Conservation (phyloP, 2,113 vertebrate genomes). For the Sinocyclocheilus anophthalmus region DNA sequence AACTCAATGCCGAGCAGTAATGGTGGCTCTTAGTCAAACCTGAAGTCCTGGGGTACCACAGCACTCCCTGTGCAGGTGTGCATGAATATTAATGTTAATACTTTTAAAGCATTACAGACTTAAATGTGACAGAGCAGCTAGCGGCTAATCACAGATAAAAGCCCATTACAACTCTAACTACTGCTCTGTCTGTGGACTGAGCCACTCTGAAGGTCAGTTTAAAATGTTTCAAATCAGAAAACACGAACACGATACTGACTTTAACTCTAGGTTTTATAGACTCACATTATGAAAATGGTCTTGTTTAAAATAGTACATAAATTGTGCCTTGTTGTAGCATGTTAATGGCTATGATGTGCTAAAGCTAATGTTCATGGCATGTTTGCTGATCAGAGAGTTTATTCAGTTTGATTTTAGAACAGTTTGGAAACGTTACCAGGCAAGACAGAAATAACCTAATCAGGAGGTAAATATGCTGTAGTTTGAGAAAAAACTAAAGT, state of each 20-base stretch:
- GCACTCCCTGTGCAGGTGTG: conserved; percentile 68
- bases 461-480: not conserved
- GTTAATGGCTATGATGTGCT: conserved; percentile 69
- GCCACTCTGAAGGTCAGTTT: conserved; percentile 78
- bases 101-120: conserved; percentile 75
- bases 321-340: conserved; percentile 69
- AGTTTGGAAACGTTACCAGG: conserved; percentile 2
- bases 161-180: conserved; percentile 75
- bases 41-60: conserved; percentile 67
- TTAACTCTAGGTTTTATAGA: conserved; percentile 74
- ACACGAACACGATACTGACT: conserved; percentile 75
- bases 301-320: conserved; percentile 69
- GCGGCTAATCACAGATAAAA: conserved; percentile 75
- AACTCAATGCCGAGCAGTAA: conserved; percentile 68
- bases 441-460: not conserved
- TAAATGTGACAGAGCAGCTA: conserved; percentile 70
- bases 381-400: conserved; percentile 3
- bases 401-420: not conserved
- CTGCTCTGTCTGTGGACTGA: conserved; percentile 68
- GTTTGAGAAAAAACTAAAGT: not conserved
- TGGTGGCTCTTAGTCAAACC: conserved; percentile 73
- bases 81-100: conserved; percentile 82
- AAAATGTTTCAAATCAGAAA: conserved; percentile 78
- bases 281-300: conserved; percentile 81
- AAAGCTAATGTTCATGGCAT: not conserved